phyloP scores from a whole-genome alignment of 2,113 vertebrate species.

The Anoplopoma fimbria region DNA sequence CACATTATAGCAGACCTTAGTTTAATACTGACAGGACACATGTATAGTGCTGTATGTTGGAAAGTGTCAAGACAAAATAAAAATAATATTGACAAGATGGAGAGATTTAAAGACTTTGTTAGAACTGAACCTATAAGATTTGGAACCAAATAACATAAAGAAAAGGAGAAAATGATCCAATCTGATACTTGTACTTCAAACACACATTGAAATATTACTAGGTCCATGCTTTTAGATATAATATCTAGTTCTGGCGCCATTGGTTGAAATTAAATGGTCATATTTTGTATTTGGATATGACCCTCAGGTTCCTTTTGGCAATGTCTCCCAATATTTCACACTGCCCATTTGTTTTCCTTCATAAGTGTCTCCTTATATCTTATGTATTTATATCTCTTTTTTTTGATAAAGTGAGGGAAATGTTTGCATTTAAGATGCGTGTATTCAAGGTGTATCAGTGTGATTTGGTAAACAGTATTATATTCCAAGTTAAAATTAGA shows the following conservation, averaged over 20 bases:
- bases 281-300: no score
- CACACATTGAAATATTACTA: neutral
- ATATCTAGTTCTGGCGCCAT: no score
- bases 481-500: constrained; percentile 28
- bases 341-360: no score
- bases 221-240: neutral
- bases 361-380: no score
- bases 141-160: neutral
- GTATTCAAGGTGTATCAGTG: no score
- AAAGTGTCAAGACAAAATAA: neutral
- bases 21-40: neutral
- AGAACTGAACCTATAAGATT: neutral
- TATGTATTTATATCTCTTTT: no score
- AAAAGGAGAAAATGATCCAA: neutral
- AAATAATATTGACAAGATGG: neutral
- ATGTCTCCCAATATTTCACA: no score
- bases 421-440: no score
- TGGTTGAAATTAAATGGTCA: no score
- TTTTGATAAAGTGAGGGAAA: no score
- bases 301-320: no score
- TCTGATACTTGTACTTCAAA: neutral
- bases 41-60: neutral
- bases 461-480: no score
- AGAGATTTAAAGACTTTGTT: neutral
- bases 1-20: neutral